These are phyloP conservation scores for Pangasianodon gigas DNA, from an alignment of 2,113 vertebrate genomes.

Conservation along the genomic window DNA sequence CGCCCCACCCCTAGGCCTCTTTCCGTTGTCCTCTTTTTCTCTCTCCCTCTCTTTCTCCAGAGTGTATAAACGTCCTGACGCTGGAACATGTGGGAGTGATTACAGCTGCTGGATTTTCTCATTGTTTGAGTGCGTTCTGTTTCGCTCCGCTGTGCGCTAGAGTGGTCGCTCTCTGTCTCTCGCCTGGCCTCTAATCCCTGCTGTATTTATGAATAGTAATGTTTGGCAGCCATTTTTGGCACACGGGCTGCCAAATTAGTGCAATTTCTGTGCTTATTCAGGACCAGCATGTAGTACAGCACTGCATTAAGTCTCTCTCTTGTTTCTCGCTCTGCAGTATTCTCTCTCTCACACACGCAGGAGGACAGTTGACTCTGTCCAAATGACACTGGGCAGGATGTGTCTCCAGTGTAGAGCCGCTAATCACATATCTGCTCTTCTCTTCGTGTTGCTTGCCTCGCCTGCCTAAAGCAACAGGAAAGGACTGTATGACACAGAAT, in stretches of 20 bases:
- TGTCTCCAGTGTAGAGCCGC: background rate
- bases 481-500: constrained; percentile 25
- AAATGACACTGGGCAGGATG: background rate
- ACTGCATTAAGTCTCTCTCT: constrained; percentile 29
- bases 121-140: constrained; percentile 70
- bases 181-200: constrained; percentile 31
- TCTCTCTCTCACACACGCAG: background rate
- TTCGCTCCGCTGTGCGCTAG: constrained; percentile 48
- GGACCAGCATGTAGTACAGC: constrained; percentile 43
- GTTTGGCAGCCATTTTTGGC: constrained; percentile 63
- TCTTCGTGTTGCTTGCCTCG: background rate
- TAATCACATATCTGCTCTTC: constrained; percentile 20
- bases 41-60: background rate
- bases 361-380: constrained; percentile 5
- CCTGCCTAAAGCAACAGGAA: constrained; percentile 23
- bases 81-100: constrained; percentile 73
- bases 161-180: constrained; percentile 38
- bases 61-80: constrained; percentile 31
- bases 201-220: constrained; percentile 68
- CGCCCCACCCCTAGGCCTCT: constrained; percentile 44
- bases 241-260: constrained; percentile 62
- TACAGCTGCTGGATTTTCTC: constrained; percentile 68
- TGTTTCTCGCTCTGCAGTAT: background rate
- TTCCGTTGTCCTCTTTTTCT: constrained; percentile 38
- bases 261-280: constrained; percentile 62